Conservation (phyloP, 1,140 invertebrate genomes). For the Brachionus paranguensis region DNA sequence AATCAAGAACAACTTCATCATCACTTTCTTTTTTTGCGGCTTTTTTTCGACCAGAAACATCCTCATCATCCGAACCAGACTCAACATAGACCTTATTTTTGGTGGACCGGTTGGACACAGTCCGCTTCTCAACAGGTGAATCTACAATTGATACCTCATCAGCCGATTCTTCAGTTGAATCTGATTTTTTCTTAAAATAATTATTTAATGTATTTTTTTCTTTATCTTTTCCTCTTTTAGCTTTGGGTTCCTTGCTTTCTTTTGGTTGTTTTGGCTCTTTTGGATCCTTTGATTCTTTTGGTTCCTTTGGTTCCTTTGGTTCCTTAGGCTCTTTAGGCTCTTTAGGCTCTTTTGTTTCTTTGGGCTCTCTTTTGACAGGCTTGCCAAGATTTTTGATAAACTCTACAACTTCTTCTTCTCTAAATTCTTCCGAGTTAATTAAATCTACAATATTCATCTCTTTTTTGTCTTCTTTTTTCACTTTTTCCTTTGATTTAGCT, state of each 20-base stretch:
- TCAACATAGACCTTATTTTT: neutral
- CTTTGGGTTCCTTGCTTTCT: neutral
- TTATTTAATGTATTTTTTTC: conserved; percentile 10
- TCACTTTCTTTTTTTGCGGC: neutral
- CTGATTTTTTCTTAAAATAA: conserved; percentile 20
- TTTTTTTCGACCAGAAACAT: neutral
- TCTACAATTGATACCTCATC: neutral
- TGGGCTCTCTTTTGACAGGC: neutral
- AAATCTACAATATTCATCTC: conserved; percentile 35
- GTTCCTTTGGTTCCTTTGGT: neutral
- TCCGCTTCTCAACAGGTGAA: neutral
- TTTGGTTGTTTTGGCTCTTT: conserved; percentile 28
- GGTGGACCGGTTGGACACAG: neutral
- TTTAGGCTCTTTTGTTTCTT: neutral
- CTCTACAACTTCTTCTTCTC: conserved; percentile 4
- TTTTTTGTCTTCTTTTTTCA: conserved; percentile 34
- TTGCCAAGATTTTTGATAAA: conserved; percentile 25
- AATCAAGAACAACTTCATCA: neutral
- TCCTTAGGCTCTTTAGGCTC: neutral
- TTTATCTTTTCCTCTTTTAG: neutral
- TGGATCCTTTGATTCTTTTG: neutral
- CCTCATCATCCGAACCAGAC: neutral
- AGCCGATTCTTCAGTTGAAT: neutral
- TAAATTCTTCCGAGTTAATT: conserved; percentile 9
- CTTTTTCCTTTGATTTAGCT: conserved; percentile 21